Evolutionary conservation across 2,888 invertebrate genomes (phyloP).

Genomic region (Nezara viridula): DNA sequence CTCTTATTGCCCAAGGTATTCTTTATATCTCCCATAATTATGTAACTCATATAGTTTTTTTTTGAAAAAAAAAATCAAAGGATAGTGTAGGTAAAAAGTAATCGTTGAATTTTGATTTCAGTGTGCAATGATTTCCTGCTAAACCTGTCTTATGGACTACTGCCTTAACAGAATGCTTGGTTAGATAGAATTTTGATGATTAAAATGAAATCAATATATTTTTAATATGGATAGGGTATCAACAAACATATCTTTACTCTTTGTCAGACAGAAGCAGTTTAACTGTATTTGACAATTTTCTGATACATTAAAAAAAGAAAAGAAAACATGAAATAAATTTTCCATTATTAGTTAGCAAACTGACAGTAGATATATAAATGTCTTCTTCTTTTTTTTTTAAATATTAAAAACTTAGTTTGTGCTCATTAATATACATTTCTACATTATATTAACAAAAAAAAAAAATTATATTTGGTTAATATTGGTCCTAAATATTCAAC

Average conservation of each 20-base stretch:
- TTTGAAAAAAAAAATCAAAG: too few relatives aligned
- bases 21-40: too few relatives aligned
- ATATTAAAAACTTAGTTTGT: conserved; percentile 2
- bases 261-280: background rate
- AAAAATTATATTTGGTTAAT: conserved; percentile 8
- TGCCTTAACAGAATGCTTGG: background rate
- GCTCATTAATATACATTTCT: background rate
- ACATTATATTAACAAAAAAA: background rate
- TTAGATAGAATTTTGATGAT: background rate
- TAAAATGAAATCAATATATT: background rate
- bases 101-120: background rate
- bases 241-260: background rate
- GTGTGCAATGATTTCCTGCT: background rate
- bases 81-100: too few relatives aligned
- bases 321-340: background rate
- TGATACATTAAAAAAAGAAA: background rate
- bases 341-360: background rate
- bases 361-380: background rate
- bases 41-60: too few relatives aligned
- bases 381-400: background rate
- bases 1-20: too few relatives aligned
- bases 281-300: background rate
- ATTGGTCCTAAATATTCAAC: conserved; percentile 43
- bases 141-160: background rate
- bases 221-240: background rate